Evolutionary conservation across 2,888 invertebrate genomes (phyloP).

Genomic region (Ferrisia virgata): DNA sequence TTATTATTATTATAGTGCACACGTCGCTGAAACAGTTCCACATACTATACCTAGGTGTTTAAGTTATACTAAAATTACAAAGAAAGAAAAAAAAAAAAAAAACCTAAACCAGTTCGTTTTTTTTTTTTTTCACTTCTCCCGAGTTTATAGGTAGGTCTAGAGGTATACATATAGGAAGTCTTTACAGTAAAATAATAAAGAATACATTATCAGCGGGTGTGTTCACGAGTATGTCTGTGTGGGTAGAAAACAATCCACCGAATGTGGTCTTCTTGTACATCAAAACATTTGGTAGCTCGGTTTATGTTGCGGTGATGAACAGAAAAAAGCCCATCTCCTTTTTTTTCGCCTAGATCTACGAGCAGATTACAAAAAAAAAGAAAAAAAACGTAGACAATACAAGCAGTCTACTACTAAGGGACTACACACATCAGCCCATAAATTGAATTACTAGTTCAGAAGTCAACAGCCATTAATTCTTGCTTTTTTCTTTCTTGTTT

Average conservation of each 20-base stretch:
- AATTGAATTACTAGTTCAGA: too few relatives aligned
- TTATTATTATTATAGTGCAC: too few relatives aligned
- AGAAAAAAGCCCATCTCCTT: not conserved
- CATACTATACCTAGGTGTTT: not conserved
- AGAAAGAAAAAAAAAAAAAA: not conserved
- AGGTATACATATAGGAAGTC: not conserved
- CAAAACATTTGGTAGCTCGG: not conserved
- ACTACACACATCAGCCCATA: too few relatives aligned
- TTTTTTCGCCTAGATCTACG: not conserved
- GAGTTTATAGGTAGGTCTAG: not conserved
- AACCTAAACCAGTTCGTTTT: not conserved
- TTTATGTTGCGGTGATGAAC: not conserved
- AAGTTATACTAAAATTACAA: too few relatives aligned
- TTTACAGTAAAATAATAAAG: not conserved
- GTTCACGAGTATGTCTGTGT: not conserved
- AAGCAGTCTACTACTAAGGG: too few relatives aligned
- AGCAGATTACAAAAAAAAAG: not conserved
- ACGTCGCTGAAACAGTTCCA: not conserved
- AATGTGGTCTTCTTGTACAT: not conserved
- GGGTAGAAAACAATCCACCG: not conserved
- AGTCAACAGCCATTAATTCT: too few relatives aligned
- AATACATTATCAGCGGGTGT: not conserved
- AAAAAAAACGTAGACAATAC: not conserved
- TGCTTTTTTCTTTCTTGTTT: too few relatives aligned
- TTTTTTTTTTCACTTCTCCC: too few relatives aligned